Conservation (phyloP, 1,140 invertebrate genomes). For the Leptopilina boulardi region DNA sequence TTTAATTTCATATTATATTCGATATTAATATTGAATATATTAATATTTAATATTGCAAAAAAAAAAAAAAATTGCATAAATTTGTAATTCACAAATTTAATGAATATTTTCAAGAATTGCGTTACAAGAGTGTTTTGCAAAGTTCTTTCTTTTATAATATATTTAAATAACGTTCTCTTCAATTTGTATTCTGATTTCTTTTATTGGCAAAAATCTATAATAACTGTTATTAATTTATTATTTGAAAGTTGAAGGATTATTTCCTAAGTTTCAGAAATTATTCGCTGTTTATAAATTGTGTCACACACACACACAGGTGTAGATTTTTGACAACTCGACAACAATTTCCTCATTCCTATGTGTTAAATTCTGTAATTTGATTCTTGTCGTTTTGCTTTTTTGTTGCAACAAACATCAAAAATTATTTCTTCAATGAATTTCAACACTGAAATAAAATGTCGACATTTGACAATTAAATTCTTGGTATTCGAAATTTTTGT, state of each 20-base stretch:
- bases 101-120: conserved; percentile 19
- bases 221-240: neutral
- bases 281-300: neutral
- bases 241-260: neutral
- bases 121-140: neutral
- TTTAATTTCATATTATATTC: too few species aligned
- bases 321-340: neutral
- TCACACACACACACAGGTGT: neutral
- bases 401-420: neutral
- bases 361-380: neutral
- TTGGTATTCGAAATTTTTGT: too few species aligned
- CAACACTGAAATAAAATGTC: neutral
- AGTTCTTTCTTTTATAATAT: neutral
- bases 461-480: neutral
- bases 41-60: too few species aligned
- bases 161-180: neutral
- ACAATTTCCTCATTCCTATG: conserved; percentile 3
- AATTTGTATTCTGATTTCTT: neutral
- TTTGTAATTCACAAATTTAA: too few species aligned
- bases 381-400: neutral
- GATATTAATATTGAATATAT: too few species aligned
- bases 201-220: neutral
- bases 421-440: neutral
- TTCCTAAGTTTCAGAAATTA: neutral
- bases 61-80: too few species aligned